Evolutionary conservation across 2,888 invertebrate species (phyloP), one percentile per base, ranked within the genome.

Genomic region (Andricus quercusramuli): DNA sequence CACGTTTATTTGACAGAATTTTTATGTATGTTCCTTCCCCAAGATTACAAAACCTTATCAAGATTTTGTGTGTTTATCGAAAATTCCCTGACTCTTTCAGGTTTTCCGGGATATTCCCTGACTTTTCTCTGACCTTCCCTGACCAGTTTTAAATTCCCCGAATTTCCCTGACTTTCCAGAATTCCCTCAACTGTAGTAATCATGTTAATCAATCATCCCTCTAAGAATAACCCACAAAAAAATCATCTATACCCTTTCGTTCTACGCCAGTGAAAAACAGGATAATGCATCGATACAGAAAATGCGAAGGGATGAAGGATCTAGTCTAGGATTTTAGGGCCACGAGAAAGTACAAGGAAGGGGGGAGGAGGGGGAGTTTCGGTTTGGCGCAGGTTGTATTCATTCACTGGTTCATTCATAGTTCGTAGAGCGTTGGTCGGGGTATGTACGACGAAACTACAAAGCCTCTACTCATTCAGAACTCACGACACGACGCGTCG

Each of bases 381-480:
- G 80, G 81, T 82, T 88, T 86, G 86, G 85, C 87, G 88, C 91
- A 91, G 91, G 90, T 91, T 91, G 90, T 90, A 90, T 91, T 90
- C 90, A 91, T 90, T 88, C 89, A 86, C 86, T 87, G 86, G 86
- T 89, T 89, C 90, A 90, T 90, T 89, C 90, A 89, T 90, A 88
- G 86, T 87, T 87, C 86, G 86, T 88, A 86, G 86, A 85, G 82
- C 83, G 83, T 65, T 78, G 78, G 67, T 77, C 66, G 78, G 76
- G 41, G 47, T 59, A 64, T 47, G 41, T 20, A 65, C 44, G 66
- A 67, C 44, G 65, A 51, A 81, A 80, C 85, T 86, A 86, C 88
- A 89, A 89, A 88, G 86, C 85, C 85, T 83, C 83, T 83, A 84
- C 87, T 90, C 90, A 87, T 89, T 89, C 86, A 86, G 87, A 83